phyloP scores from a whole-genome alignment of 2,797 vertebrate genomes.

The Schizothorax lantsangensis region DNA sequence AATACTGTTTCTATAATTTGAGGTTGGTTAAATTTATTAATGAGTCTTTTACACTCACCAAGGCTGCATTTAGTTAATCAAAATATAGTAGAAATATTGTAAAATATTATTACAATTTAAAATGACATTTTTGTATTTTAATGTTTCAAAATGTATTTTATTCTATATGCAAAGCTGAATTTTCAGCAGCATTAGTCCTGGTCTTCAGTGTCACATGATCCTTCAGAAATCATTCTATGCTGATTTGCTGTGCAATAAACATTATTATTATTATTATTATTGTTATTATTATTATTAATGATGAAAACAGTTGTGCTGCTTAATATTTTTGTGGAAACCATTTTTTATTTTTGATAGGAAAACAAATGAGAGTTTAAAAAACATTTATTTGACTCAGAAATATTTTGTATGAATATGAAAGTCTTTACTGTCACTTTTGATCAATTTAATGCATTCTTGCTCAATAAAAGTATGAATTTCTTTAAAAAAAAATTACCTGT shows the following conservation, averaged over 20 bases:
- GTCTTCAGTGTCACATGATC: neutral
- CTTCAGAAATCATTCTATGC: neutral
- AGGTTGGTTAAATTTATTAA: neutral
- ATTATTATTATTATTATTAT: neutral
- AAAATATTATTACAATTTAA: neutral
- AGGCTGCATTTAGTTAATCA: neutral
- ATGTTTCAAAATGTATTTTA: neutral
- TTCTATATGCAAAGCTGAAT: neutral
- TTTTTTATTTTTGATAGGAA: neutral
- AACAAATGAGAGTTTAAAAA: neutral
- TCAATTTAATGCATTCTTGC: neutral
- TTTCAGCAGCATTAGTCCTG: neutral
- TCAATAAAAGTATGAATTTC: neutral
- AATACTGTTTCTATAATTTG: neutral
- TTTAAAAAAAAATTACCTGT: no score
- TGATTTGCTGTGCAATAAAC: neutral
- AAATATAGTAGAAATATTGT: neutral
- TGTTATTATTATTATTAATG: neutral
- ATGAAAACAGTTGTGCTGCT: neutral
- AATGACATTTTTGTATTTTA: neutral
- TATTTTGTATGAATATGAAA: no score
- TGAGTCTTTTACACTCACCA: neutral
- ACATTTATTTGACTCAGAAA: no score
- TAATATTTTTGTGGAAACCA: neutral
- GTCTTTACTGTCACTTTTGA: no score